Conservation (phyloP, 2,888 invertebrate genomes). For the Harpagoxenus sublaevis region DNA sequence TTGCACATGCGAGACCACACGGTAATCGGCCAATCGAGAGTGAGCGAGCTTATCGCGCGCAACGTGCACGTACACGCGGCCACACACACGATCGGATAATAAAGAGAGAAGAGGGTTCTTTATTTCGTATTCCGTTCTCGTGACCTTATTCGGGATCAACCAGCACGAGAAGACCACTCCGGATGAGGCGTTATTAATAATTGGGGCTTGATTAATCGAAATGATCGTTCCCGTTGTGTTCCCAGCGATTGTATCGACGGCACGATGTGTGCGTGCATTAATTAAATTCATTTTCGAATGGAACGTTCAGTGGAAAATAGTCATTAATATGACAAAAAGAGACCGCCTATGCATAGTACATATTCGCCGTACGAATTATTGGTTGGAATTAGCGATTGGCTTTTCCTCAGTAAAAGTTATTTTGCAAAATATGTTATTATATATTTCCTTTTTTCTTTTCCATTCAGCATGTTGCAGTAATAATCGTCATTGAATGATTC, state of each 20-base stretch:
- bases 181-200: constrained; percentile 51
- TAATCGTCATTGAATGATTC: not conserved
- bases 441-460: not conserved
- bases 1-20: constrained; percentile 53
- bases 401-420: not conserved
- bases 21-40: constrained; percentile 57
- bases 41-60: constrained; percentile 23
- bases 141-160: constrained; percentile 68
- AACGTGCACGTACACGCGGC: constrained; percentile 4
- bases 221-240: constrained; percentile 23
- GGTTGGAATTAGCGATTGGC: not conserved
- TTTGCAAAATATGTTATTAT: not conserved
- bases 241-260: constrained; percentile 1
- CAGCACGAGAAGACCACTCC: constrained; percentile 26
- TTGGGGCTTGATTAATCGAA: constrained; percentile 54
- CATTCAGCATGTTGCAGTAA: not conserved
- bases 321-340: not conserved
- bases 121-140: constrained; percentile 60
- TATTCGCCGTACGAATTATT: not conserved
- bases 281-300: constrained; percentile 29
- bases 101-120: constrained; percentile 58
- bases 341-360: not conserved
- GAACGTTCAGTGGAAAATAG: constrained; percentile 6
- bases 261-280: not conserved
- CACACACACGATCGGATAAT: constrained; percentile 62